Base-by-base conservation (phyloP, 2,113 vertebrate genomes). In the Tetrax tetrax region DNA sequence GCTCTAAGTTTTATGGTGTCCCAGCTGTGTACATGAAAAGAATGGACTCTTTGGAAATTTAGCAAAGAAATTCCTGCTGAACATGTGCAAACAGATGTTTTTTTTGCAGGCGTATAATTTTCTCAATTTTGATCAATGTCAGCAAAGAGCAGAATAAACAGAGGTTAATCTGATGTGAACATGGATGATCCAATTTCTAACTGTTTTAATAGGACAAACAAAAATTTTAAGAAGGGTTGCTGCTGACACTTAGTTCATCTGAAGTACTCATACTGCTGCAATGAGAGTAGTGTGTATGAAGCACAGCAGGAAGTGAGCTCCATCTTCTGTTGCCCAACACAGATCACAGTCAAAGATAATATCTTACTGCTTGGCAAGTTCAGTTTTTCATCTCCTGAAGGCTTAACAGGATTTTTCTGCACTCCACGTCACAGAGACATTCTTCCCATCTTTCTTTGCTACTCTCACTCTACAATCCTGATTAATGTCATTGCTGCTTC, bases 141-240 rank as follows among this genome's bases (percentile, higher is more conserved):
- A 94, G 65, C 83, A 87, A 84, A 84, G 88, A 65, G 59, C 47
- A 93, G 75, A 95, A 85, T 31, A 94, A 96, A 76, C 24, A 41
- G 41, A 71, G 14, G 53, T 80, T 93, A 90, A 88, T 68, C 63
- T 79, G 53, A 84, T 45, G 53, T 69, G 87, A 79, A 88, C 41
- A 45, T 0, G 9, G 59, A 69, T 16, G 66, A 91, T 83, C 59
- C 51, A 54, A 63, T 87, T 93, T 74, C 75, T 38, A 57, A 65
- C 16, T 63, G 63, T 60, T 90, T 83, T 57, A 94, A 69, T 1
- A 83, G 50, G 51, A 83, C 47, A 76, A 75, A 65, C 13, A 91
- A 45, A 83, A 56, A 33, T 41, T 74, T 75, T 72, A 64, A 56
- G 35, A 90, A 92, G 53, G 38, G 53, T 24, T 65, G 66, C 89